Conservation (phyloP, 2,888 invertebrate genomes). For the Andrena hattorfiana region DNA sequence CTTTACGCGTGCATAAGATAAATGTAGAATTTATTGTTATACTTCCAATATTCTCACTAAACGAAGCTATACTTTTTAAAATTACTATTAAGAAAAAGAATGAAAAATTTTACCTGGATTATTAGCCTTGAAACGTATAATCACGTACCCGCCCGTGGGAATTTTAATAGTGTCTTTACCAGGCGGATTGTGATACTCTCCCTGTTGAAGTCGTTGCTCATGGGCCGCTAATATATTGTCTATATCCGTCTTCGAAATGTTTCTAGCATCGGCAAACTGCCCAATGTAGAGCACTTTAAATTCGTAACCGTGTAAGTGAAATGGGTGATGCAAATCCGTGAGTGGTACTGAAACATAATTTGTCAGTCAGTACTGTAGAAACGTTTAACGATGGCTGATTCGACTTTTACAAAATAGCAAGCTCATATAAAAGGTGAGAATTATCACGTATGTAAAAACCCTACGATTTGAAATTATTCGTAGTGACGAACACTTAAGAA, state of each 20-base stretch:
- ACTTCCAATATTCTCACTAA: not conserved
- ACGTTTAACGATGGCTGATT: not conserved
- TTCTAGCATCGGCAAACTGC: conserved; percentile 50
- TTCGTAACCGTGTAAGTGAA: conserved; percentile 84
- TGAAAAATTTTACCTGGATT: conserved; percentile 83
- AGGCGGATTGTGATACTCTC: conserved; percentile 81
- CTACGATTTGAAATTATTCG: no score
- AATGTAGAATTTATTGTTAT: not conserved
- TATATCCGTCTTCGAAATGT: conserved; percentile 52
- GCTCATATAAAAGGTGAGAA: not conserved
- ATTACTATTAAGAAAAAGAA: not conserved
- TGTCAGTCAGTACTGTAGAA: not conserved
- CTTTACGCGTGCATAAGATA: not conserved
- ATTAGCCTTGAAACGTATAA: conserved; percentile 84
- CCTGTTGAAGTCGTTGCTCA: conserved; percentile 80
- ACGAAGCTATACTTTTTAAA: not conserved
- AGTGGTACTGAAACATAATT: conserved; percentile 63
- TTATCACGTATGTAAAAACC: no score
- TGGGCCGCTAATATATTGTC: conserved; percentile 72
- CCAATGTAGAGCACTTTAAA: conserved; percentile 82
- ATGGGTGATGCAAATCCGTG: conserved; percentile 78
- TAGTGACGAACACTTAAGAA: no score
- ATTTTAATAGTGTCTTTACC: conserved; percentile 85
- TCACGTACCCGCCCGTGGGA: conserved; percentile 85
- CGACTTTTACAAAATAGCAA: not conserved